These are phyloP conservation scores for Microcebus tavaratra DNA, from an alignment of 2,113 vertebrate genomes.

Conservation along the genomic window DNA sequence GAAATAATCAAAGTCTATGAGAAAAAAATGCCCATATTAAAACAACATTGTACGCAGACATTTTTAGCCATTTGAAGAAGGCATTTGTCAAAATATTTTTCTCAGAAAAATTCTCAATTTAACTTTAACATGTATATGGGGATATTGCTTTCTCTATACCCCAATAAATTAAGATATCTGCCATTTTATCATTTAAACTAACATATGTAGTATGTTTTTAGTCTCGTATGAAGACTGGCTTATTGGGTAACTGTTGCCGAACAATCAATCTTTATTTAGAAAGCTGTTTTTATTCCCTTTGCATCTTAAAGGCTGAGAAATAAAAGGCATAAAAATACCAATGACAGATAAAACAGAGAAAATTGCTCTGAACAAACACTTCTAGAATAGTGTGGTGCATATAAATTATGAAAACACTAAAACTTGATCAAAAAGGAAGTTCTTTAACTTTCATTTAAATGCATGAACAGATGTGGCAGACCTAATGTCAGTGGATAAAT, in stretches of 20 bases:
- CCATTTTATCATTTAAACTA: conserved; percentile 34
- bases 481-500: conserved; percentile 73
- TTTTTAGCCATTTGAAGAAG: conserved; percentile 1
- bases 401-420: conserved; percentile 78
- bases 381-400: conserved; percentile 53
- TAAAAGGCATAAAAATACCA: conserved; percentile 77
- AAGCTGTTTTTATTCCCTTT: conserved; percentile 69
- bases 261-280: conserved; percentile 76
- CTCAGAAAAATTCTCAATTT: background rate
- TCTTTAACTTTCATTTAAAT: conserved; percentile 84
- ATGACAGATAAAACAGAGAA: conserved; percentile 75
- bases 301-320: conserved; percentile 69
- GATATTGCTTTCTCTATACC: background rate
- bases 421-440: conserved; percentile 71
- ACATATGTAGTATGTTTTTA: background rate
- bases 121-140: background rate
- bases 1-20: background rate
- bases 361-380: conserved; percentile 74
- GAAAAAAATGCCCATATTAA: background rate
- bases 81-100: background rate
- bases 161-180: conserved; percentile 14
- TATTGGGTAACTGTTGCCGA: conserved; percentile 63
- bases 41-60: background rate
- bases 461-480: conserved; percentile 75
- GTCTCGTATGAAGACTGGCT: conserved; percentile 42